Base-by-base conservation (phyloP, 2,888 invertebrate species). In the Physocephala rufipes region DNA sequence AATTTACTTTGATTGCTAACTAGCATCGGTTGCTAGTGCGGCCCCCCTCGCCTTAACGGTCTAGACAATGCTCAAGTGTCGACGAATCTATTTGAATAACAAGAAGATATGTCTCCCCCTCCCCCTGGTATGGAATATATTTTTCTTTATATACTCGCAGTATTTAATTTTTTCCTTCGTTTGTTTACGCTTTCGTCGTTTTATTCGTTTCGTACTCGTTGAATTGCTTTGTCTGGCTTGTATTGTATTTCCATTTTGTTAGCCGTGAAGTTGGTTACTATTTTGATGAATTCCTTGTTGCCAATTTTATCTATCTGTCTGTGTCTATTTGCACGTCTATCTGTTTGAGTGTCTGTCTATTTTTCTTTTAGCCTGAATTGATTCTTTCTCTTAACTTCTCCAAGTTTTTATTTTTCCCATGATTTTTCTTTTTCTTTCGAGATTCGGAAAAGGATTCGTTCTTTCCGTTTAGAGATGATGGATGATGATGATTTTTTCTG, bases 1-100 rank as follows among this genome's bases (percentile, higher is more conserved):
- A 68, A 68, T 68, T 68, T 68, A 24, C 68, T 61, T 62, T 68
- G 68, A 68, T 68, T 68, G 68, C 68, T 62, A 68, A 68, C 68
- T 68, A 68, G 68, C 61, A 30, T 51, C 58, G 36, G 47, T 49
- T 61, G 68, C 62, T 24, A 55, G 55, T 67, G 65, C 43, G 45
- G 63, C n/a, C n/a, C n/a, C n/a, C n/a, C n/a, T 59, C n/a, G 24
- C 59, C 13, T 28, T 9, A 15, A 12, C 30, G 26, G 26, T 30
- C n/a, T n/a, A n/a, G n/a, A n/a, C n/a, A n/a, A n/a, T 24, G 43
- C 7, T 62, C 62, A 36, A 36, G 36, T 36, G 36, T 36, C 4
- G 36, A 36, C 4, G 16, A 36, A 43, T 19, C 36, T 36, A 30
- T 62, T 2, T 19, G 36, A 36, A 19, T 1, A 36, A 24, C 21